Percentiles rank a stretch among this genome's conserved stretches.
Conservation (phyloP, 2,113 vertebrate genomes). For the Polypterus bichir region DNA sequence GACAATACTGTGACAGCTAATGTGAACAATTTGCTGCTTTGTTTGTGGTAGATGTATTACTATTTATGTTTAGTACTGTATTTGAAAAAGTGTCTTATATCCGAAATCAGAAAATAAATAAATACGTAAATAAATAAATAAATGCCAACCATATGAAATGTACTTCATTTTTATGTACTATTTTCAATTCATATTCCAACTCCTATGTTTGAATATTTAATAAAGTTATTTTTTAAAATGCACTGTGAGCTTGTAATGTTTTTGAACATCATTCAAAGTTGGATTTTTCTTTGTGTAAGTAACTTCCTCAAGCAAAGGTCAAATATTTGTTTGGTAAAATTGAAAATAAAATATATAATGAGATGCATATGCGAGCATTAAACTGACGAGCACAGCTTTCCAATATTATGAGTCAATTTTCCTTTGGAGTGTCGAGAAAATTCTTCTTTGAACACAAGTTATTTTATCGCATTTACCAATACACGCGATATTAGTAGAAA, state of each 20-base stretch:
- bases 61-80: slow-evolving; percentile 68
- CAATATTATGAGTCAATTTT: neutral
- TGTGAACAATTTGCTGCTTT: slow-evolving; percentile 66
- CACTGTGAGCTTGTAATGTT: too few relatives aligned
- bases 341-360: neutral
- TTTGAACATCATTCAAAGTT: neutral
- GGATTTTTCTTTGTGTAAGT: neutral
- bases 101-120: slow-evolving; percentile 47
- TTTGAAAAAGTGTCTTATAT: slow-evolving; percentile 57
- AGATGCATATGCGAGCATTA: neutral
- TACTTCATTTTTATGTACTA: neutral
- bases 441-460: too few relatives aligned
- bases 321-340: neutral
- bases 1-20: slow-evolving; percentile 62
- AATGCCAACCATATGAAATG: neutral
- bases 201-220: slow-evolving; percentile 69
- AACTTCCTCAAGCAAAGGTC: neutral
- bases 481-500: too few relatives aligned
- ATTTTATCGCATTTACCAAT: too few relatives aligned
- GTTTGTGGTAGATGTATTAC: slow-evolving; percentile 69
- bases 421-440: too few relatives aligned
- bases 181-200: slow-evolving; percentile 52
- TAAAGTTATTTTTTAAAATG: slow-evolving; percentile 41
- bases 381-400: neutral
- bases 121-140: neutral